These are phyloP conservation scores for Chloroceryle inda DNA, from an alignment of 2,797 vertebrate genomes.

Conservation along the genomic window DNA sequence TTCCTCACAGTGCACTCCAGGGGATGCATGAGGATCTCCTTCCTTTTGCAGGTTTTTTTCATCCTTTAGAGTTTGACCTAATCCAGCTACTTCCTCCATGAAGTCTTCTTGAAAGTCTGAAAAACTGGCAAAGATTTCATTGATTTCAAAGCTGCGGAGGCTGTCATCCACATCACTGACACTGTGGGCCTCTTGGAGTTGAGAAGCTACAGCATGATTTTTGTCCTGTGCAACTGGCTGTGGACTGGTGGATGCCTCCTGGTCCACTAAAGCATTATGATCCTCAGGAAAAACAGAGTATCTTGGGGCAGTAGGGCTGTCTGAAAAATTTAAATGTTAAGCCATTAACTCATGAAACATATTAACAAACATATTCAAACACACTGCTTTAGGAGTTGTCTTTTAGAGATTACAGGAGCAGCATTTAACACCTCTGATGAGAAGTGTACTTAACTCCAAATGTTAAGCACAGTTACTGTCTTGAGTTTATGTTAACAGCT, in stretches of 20 bases:
- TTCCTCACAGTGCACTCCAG: background rate
- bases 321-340: background rate
- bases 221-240: background rate
- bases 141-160: constrained; percentile 79
- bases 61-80: background rate
- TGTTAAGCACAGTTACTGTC: background rate
- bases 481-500: background rate
- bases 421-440: background rate
- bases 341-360: background rate
- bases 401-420: background rate
- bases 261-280: background rate
- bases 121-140: constrained; percentile 72
- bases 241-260: background rate
- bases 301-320: background rate
- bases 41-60: background rate
- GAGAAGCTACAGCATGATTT: background rate
- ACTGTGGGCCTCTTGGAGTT: background rate
- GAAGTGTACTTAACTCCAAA: background rate
- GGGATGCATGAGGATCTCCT: background rate
- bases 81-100: background rate
- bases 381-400: background rate
- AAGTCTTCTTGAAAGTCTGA: constrained; percentile 14
- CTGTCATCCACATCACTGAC: constrained; percentile 53
- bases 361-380: background rate
- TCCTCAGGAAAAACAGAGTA: background rate